These are phyloP conservation scores for Conus betulinus DNA, from an alignment of 1,140 invertebrate genomes.

Conservation along the genomic window DNA sequence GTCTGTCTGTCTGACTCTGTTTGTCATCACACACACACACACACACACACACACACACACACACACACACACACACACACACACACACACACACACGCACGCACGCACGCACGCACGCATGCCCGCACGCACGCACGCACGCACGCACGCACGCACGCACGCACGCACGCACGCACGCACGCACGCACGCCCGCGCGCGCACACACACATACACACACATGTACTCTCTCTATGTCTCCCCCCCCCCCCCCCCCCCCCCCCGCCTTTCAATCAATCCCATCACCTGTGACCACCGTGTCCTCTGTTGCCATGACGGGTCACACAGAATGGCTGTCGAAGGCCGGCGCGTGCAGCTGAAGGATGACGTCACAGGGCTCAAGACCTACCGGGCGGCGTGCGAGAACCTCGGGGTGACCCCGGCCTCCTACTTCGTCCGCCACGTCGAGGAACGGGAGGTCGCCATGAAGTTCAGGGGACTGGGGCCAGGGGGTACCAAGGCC, in stretches of 20 bases:
- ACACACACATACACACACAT: neutral
- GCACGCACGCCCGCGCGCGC: neutral
- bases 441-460: constrained; percentile 63
- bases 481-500: constrained; percentile 68
- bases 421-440: constrained; percentile 68
- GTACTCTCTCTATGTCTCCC: no score
- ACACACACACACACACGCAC: no score
- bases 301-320: no score
- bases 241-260: neutral
- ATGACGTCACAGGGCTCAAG: constrained; percentile 55
- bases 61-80: neutral
- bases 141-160: no score
- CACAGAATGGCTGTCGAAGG: constrained; percentile 51
- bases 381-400: constrained; percentile 67
- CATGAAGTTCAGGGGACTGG: constrained; percentile 71
- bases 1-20: no score
- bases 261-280: neutral
- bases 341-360: constrained; percentile 39
- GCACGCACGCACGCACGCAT: no score
- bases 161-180: neutral
- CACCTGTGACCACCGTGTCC: no score
- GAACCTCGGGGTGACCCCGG: constrained; percentile 65
- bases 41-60: neutral
- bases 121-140: no score
- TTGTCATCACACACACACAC: no score